Evolutionary conservation across 2,113 vertebrate species (phyloP).

Genomic region (Baryphthengus martii): DNA sequence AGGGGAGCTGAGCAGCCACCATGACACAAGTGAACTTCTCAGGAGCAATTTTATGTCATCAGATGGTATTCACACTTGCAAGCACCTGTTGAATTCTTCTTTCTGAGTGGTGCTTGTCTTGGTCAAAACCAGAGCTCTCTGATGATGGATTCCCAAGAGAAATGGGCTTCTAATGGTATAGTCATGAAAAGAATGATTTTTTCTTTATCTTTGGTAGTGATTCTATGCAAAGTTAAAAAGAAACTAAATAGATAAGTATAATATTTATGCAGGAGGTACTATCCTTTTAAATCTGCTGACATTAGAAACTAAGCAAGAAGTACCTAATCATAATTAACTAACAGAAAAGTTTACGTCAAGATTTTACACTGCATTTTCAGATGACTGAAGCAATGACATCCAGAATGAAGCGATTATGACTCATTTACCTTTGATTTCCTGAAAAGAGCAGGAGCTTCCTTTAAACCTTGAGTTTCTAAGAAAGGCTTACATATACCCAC

Average conservation of each 20-base stretch:
- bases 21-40: background rate
- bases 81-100: background rate
- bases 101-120: background rate
- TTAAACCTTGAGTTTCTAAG: background rate
- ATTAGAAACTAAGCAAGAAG: background rate
- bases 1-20: background rate
- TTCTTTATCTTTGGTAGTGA: background rate
- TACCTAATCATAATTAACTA: background rate
- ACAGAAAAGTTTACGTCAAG: background rate
- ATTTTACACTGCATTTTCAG: background rate
- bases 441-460: background rate
- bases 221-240: background rate
- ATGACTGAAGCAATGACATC: background rate
- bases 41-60: fast-evolving
- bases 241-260: background rate
- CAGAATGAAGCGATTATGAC: background rate
- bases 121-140: background rate
- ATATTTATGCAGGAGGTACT: background rate
- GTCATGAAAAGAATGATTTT: background rate
- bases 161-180: background rate
- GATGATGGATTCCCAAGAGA: background rate
- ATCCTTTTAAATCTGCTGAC: background rate
- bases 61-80: background rate
- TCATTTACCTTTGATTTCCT: background rate
- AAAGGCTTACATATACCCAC: background rate